A percentile compares a stretch with the other conserved stretches of the same genome.
Conservation (phyloP, 2,113 vertebrate genomes). For the Tympanuchus pallidicinctus region DNA sequence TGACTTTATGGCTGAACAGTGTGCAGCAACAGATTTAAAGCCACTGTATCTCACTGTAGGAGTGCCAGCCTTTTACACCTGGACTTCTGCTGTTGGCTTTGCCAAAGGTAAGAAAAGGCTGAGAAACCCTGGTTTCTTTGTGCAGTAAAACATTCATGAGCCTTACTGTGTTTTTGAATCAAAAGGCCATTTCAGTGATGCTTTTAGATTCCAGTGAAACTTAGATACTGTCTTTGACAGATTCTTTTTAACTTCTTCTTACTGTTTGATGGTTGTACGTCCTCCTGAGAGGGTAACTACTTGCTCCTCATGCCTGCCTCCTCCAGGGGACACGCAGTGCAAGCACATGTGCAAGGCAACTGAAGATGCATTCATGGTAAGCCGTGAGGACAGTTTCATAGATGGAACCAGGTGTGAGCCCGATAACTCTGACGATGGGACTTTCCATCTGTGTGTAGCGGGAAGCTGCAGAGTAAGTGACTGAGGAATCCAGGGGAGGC, state of each 20-base stretch:
- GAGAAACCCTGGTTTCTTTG: not conserved
- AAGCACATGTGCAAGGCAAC: slow-evolving; percentile 86
- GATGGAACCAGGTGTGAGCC: slow-evolving; percentile 93
- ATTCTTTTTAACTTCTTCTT: not conserved
- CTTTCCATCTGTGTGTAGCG: slow-evolving; percentile 81
- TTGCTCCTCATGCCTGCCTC: not conserved
- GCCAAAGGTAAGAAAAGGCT: slow-evolving; percentile 78
- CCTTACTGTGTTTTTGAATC: not conserved
- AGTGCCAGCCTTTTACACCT: slow-evolving; percentile 81
- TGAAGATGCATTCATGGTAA: slow-evolving; percentile 87
- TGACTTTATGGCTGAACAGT: slow-evolving; percentile 92
- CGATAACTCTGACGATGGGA: slow-evolving; percentile 6
- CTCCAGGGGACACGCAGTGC: slow-evolving; percentile 88
- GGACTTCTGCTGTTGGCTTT: slow-evolving; percentile 85
- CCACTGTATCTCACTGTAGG: slow-evolving; percentile 79
- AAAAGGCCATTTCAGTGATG: not conserved
- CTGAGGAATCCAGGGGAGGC: not conserved
- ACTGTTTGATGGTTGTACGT: rapidly evolving
- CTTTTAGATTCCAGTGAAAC: not conserved
- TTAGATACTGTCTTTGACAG: not conserved
- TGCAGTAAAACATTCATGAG: not conserved
- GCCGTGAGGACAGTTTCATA: slow-evolving; percentile 85
- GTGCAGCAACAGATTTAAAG: slow-evolving; percentile 82
- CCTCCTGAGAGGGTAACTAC: not conserved
- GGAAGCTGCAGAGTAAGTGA: slow-evolving; percentile 88